Base-by-base conservation (phyloP, 2,888 invertebrate genomes). In the Miltochrista miniata region DNA sequence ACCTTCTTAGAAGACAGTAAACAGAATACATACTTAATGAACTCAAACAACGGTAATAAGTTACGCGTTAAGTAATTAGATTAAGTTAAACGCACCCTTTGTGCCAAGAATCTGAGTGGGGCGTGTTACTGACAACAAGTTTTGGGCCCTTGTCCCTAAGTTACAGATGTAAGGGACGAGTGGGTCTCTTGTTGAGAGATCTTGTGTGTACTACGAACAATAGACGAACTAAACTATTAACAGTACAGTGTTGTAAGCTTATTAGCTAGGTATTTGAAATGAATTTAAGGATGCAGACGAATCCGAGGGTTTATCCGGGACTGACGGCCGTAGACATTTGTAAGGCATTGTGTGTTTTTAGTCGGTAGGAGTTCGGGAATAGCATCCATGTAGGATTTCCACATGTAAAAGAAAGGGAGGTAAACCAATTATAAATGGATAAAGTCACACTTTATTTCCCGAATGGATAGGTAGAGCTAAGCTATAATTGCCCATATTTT, bases 111-210 rank as follows among this genome's bases (percentile, higher is more conserved):
- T 74, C 72, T 70, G 72, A 64, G 69, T 76, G 67, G 75, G 77
- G 65, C 52, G 71, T 69, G 42, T 38, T 35, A 37, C 13, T n/a
- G 45, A 64, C 72, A 75, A 79, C 75, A 87, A 89, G 88, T 89
- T 87, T 83, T 57, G 81, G 80, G 82, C 74, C 80, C 81, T 79
- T 84, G 84, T 81, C 86, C 87, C 85, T 83, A 89, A 89, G 87
- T 88, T 87, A 87, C 79, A 73, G 76, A 75, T 79, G 78, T 78
- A 70, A 80, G 76, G 75, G 75, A 77, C 79, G 77, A 79, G 72
- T 79, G 73, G 69, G 72, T 76, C 80, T 71, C 71, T 81, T 79
- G 78, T 79, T 79, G 74, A 64, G 70, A 65, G 73, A 76, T 75
- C 81, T 78, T 79, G 81, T 81, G 80, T 74, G 69, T 72, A 75